Conservation (phyloP, 2,888 invertebrate genomes). For the Oligia strigilis region DNA sequence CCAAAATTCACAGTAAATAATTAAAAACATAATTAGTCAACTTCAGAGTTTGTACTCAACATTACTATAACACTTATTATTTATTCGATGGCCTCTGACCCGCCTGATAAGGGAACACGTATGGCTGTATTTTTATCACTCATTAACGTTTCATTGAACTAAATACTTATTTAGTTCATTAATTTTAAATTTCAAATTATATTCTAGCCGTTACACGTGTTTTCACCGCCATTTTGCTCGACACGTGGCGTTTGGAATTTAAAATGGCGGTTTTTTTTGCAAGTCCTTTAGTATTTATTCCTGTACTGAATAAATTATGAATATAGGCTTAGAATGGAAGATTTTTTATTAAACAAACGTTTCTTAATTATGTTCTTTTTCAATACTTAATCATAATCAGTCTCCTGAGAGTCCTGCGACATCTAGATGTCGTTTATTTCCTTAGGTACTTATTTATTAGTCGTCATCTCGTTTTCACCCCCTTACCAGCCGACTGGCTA, state of each 20-base stretch:
- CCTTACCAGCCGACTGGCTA: no score
- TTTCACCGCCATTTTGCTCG: neutral
- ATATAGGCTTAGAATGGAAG: neutral
- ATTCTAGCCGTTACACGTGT: constrained; percentile 25
- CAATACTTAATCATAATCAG: neutral
- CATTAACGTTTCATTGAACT: constrained; percentile 50
- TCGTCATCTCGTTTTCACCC: no score
- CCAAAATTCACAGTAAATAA: constrained; percentile 10
- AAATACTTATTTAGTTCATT: constrained; percentile 41
- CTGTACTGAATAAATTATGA: neutral
- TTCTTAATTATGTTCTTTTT: no score
- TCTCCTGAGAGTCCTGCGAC: neutral
- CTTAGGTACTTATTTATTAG: no score
- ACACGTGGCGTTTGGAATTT: constrained; percentile 23
- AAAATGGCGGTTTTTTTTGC: constrained; percentile 8
- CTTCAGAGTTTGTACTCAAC: constrained; percentile 27
- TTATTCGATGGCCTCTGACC: constrained; percentile 43
- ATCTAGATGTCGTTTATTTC: neutral
- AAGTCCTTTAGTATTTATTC: neutral
- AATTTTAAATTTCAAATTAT: constrained; percentile 4
- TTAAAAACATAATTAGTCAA: constrained; percentile 36
- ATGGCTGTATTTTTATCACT: constrained; percentile 55
- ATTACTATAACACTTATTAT: constrained; percentile 33
- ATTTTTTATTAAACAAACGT: no score
- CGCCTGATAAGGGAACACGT: constrained; percentile 37